A percentile compares a stretch with the other conserved stretches of the same genome.
Conservation (phyloP, 2,797 vertebrate species). For the Xiphorhynchus erythropygius region DNA sequence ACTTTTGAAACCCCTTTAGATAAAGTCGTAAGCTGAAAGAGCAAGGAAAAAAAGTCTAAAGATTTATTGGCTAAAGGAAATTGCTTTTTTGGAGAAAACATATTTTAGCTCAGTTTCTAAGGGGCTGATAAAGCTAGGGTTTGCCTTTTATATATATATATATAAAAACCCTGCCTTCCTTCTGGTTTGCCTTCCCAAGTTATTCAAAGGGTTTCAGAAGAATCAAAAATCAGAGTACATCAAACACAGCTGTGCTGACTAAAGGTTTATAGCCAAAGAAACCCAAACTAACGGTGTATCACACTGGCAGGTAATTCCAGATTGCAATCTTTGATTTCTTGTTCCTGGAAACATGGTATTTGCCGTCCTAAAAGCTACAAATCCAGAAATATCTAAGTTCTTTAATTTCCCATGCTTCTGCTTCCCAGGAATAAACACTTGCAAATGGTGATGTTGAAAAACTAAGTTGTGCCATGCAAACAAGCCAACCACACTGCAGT, state of each 20-base stretch:
- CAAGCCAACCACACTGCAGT: background rate
- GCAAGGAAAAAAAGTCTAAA: background rate
- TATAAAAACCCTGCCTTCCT: background rate
- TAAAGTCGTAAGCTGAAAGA: conserved; percentile 2
- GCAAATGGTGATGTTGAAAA: background rate
- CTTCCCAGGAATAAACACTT: background rate
- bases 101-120: conserved; percentile 37
- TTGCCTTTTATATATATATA: background rate
- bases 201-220: background rate
- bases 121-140: background rate
- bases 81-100: conserved; percentile 16
- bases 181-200: background rate
- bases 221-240: background rate
- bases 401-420: background rate
- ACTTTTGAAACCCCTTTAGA: background rate
- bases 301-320: conserved; percentile 16
- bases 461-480: background rate
- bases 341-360: background rate
- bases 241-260: background rate
- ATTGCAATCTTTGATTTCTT: conserved; percentile 8
- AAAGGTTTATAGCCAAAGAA: background rate
- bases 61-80: conserved; percentile 4
- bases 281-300: background rate
- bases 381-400: background rate
- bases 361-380: background rate